Conservation (phyloP, 1,140 invertebrate species). For the Eulimnadia texana region DNA sequence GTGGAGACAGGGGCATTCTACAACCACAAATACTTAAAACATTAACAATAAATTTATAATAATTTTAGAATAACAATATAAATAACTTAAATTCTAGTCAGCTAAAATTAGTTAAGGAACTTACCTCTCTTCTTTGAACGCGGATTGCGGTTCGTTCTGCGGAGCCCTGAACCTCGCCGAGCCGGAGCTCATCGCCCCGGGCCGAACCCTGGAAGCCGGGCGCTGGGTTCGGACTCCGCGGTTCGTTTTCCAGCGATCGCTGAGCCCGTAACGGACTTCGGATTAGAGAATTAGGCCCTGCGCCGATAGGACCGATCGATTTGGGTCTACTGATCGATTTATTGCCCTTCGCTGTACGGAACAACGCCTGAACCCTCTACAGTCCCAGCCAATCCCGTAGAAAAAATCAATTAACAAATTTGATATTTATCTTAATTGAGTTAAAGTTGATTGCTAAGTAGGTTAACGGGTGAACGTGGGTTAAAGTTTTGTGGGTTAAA, state of each 20-base stretch:
- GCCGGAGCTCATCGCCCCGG: no score
- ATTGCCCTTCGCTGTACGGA: background rate
- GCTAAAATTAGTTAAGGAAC: background rate
- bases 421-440: no score
- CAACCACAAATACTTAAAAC: background rate
- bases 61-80: no score
- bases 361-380: background rate
- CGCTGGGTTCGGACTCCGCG: background rate
- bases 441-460: no score
- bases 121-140: background rate
- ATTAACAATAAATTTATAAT: no score
- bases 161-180: background rate
- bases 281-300: background rate
- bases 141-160: background rate
- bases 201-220: no score
- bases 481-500: no score
- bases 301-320: background rate
- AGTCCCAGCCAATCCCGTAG: no score
- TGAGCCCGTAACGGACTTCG: background rate
- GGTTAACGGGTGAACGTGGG: no score
- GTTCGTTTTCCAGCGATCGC: background rate
- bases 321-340: background rate
- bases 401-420: no score
- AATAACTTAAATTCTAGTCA: background rate
- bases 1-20: slow-evolving; percentile 5